Base-by-base conservation (phyloP, 2,888 invertebrate genomes). In the Elysia crispata region DNA sequence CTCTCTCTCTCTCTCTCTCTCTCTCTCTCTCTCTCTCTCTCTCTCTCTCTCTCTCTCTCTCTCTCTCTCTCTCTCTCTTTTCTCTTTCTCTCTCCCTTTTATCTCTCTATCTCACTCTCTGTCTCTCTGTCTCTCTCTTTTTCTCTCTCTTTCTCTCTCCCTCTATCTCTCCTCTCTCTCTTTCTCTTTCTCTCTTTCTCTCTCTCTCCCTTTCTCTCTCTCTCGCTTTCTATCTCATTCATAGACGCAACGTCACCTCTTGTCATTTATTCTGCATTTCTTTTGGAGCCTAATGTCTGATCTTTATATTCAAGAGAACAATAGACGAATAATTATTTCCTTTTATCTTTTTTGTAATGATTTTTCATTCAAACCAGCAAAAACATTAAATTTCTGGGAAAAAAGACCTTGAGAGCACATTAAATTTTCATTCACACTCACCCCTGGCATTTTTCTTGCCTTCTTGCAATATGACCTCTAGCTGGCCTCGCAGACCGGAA, bases 291-390 rank as follows among this genome's bases (percentile, higher is more conserved):
- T 23, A 11, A 23, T 23, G 23, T 18, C 23, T 18, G 18, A 64
- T 23, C 25, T n/a, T n/a, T 23, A 11, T 11, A 15, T 64, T n/a
- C 64, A 64, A 11, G 8, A 18, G 1, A 60, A 74, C 28, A 57
- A 41, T 66, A 69, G 1, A 57, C 72, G 25, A 25, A n/a, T 0
- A 79, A 82, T 78, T 73, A 82, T 69, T 86, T 87, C 11, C n/a
- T n/a, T n/a, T n/a, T n/a, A n/a, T n/a, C n/a, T n/a, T n/a, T n/a
- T n/a, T n/a, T n/a, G n/a, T n/a, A n/a, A n/a, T n/a, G n/a, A n/a
- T n/a, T n/a, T n/a, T n/a, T n/a, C n/a, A n/a, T n/a, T n/a, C n/a
- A n/a, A n/a, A n/a, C n/a, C n/a, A n/a, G n/a, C n/a, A n/a, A n/a
- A n/a, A n/a, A n/a, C n/a, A n/a, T n/a, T n/a, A n/a, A n/a, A n/a